These are phyloP conservation scores for Branchellion lobata DNA, from an alignment of 2,888 invertebrate genomes.

Conservation along the genomic window DNA sequence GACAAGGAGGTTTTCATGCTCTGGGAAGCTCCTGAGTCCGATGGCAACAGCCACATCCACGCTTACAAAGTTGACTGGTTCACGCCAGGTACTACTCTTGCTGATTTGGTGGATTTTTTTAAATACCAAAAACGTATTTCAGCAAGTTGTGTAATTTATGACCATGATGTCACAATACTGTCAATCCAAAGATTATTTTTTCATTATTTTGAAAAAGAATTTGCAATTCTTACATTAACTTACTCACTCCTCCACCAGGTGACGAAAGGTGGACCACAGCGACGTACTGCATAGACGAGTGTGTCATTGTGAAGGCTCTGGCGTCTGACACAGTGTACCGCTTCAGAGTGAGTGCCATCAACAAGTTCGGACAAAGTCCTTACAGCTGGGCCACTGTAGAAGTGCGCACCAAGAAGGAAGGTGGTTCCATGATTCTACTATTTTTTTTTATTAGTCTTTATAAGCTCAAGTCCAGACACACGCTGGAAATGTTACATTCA, in stretches of 20 bases:
- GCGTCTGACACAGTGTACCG: constrained; percentile 78
- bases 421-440: constrained; percentile 51
- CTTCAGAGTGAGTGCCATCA: constrained; percentile 83
- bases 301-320: constrained; percentile 79
- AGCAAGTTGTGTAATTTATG: too few species aligned
- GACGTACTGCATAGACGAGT: constrained; percentile 87
- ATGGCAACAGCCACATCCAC: constrained; percentile 84
- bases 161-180: too few species aligned
- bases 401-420: constrained; percentile 68
- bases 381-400: constrained; percentile 79
- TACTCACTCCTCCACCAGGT: too few species aligned
- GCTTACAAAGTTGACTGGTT: constrained; percentile 81
- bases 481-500: neutral
- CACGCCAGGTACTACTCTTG: constrained; percentile 53
- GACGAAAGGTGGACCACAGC: constrained; percentile 81
- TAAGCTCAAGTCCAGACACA: too few species aligned
- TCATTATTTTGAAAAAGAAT: too few species aligned
- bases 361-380: constrained; percentile 90
- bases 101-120: neutral
- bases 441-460: too few species aligned
- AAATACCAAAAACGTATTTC: neutral
- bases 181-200: too few species aligned
- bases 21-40: constrained; percentile 89
- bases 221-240: neutral
- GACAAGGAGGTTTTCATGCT: constrained; percentile 81